Percentiles rank a stretch among this genome's conserved stretches.
Conservation (phyloP, 2,113 vertebrate genomes). For the Pituophis catenifer region DNA sequence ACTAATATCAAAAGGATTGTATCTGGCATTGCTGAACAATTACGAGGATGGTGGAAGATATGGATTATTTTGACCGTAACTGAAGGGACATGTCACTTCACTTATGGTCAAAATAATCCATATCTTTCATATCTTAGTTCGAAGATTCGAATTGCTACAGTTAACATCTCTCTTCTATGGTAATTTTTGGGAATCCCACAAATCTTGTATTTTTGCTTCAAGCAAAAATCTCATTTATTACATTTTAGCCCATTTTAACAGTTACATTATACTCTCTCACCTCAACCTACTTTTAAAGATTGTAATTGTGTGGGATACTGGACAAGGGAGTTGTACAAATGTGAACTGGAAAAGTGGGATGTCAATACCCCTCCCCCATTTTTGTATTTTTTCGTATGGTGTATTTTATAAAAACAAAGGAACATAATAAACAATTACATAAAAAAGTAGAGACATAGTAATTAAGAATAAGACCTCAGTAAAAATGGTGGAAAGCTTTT, state of each 20-base stretch:
- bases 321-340: not conserved
- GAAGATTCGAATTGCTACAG: not conserved
- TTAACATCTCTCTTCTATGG: not conserved
- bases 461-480: not conserved
- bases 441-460: not conserved
- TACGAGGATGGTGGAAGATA: not conserved
- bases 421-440: not conserved
- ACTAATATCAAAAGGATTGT: not conserved
- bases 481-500: not conserved
- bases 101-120: not conserved
- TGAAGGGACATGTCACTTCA: not conserved
- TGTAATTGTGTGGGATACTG: not conserved
- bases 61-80: not conserved
- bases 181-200: not conserved
- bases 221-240: not conserved
- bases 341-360: not conserved
- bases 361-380: not conserved
- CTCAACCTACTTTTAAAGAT: not conserved
- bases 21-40: not conserved
- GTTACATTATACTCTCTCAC: not conserved
- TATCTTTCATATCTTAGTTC: not conserved
- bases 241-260: not conserved
- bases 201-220: not conserved
- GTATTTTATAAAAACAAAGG: not conserved
- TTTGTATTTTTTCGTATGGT: not conserved